Evolutionary conservation across 2,113 vertebrate genomes (phyloP).

Genomic region (human): GRCh38 chr7:67638001-67638500

Average conservation of each 20-base stretch:
- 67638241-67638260: not conserved
- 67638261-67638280: not conserved
- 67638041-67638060: not conserved
- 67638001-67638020: no score
- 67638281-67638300: not conserved
- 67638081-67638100: not conserved
- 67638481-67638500: not conserved
- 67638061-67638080: not conserved
- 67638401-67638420: not conserved
- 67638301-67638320: not conserved
- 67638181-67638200: no score
- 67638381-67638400: fast-evolving
- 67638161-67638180: not conserved
- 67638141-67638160: not conserved
- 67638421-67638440: fast-evolving
- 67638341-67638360: not conserved
- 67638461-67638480: fast-evolving
- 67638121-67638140: not conserved
- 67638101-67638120: not conserved
- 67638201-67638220: not conserved
- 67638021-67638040: not conserved
- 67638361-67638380: fast-evolving
- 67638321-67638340: not conserved
- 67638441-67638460: fast-evolving
- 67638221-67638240: not conserved